Evolutionary conservation across 2,797 vertebrate genomes (phyloP), one percentile per base, ranked within the genome.

Genomic region (Salarias fasciatus): DNA sequence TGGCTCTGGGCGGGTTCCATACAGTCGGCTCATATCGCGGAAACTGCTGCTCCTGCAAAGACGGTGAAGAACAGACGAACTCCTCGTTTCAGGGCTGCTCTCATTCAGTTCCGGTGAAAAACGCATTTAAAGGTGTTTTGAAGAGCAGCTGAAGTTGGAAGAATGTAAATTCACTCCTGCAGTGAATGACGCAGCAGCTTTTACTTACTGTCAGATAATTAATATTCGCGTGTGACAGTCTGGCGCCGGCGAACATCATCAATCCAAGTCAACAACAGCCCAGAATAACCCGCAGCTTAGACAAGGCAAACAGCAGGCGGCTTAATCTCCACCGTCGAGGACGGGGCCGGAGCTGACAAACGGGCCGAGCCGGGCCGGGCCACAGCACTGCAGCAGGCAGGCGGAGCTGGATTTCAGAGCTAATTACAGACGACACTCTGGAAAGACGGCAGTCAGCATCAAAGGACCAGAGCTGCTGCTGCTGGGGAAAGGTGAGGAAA

Each of bases 341-440:
- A 72, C 65, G 43, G 52, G 63, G 61, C 54, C 76, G 60, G 6
- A 68, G 60, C 65, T 75, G 63, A 84, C 69, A 71, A 80, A 79
- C 80, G 69, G 43, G 50, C 18, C 18, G 52, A 74, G 73, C 70
- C 71, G 70, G 3, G 18, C 18, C 6, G 29, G 47, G 14, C n/a
- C n/a, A n/a, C n/a, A n/a, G n/a, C n/a, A n/a, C n/a, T n/a, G n/a
- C n/a, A n/a, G n/a, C n/a, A n/a, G n/a, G n/a, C n/a, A 33, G 37
- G 57, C 11, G 11, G 68, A 87, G 86, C 89, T 85, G 79, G 83
- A 91, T 90, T 83, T 85, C 72, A 69, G 63, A 75, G 61, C 83
- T 87, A 89, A 90, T 91, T 90, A 89, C 74, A 80, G 70, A 82
- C 83, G 88, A 87, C 86, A 73, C 86, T 87, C 76, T 81, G 74